Base-by-base conservation (phyloP, 2,113 vertebrate species). In the Emydura subglobosa region DNA sequence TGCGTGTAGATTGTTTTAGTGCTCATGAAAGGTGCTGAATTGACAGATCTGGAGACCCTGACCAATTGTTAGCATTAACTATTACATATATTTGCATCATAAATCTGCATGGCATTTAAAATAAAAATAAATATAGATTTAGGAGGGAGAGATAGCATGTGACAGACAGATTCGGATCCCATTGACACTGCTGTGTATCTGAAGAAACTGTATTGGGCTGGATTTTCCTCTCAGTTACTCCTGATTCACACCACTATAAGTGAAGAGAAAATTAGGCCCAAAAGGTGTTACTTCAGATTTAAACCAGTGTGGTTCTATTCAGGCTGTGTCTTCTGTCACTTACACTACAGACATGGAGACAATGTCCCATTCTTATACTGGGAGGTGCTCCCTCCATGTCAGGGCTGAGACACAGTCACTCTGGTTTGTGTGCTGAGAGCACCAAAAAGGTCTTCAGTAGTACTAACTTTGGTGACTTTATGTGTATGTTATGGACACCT, bases 111-210 rank as follows among this genome's bases (percentile, higher is more conserved):
- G 92, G 81, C 79, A 92, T 95, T 93, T 79, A 92, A 89, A 51
- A 92, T 81, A 94, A 84, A 83, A 97, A 55, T 61, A 93, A 90
- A 93, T 85, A 85, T 92, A 74, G 10, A 25, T 51, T 95, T 96
- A 95, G 92, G 82, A 9, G 21, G n/a, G 68, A 96, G 74, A 80
- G 92, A 85, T 95, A 85, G 86, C 87, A 86, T 86, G 87, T 92
- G 90, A 54, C 85, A 93, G 90, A 87, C 74, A 96, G 96, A 96
- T 96, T 88, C 88, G 57, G 93, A 95, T 96, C 95, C 94, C 47
- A 47, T 88, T 97, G 95, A 95, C 93, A 95, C 94, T 84, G 93
- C 89, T 96, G 96, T 95, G 96, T 96, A 96, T 95, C 93, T 95
- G 34, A 11, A 61, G 91, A 85, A 93, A 50, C 61, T 39, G 31